Base-by-base conservation (phyloP, 2,888 invertebrate species). In the Osedax fenrisi region DNA sequence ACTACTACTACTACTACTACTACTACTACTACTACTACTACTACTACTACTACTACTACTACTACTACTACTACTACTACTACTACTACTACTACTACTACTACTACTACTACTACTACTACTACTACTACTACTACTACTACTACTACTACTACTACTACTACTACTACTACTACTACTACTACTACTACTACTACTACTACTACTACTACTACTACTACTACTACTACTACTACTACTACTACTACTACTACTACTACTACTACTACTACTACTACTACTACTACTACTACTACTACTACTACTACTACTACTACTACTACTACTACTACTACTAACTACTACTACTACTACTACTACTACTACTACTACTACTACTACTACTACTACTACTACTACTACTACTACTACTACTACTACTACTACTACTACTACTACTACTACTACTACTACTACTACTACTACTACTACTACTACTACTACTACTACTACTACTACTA, bases 201-300 rank as follows among this genome's bases (percentile, higher is more conserved):
- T 25, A 69, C 69, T 10, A 69, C 69, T 10, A 13, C 66, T 17
- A 26, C 10, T 10, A 0, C 24, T 69, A 69, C 21, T 25, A 25
- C 69, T 69, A 69, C 69, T 69, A 69, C 69, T 69, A 69, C 27
- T 69, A 69, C 69, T 69, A 27, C 69, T 25, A 17, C 69, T 25
- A 69, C 26, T 25, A 25, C 26, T 69, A 21, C 21, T 17, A 22
- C 69, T 22, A 21, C 22, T 10, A 1, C 66, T 17, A 64, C 66
- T 10, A 64, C 66, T 10, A 17, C 66, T 17, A 64, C 13, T 10
- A 0, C 66, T 64, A 64, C 21, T 13, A 25, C 69, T 26, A 26
- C 69, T 66, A 66, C 66, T 21, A 66, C 66, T 66, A 66, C 66
- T 69, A 69, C 69, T 69, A 26, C 69, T 69, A 69, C 69, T 69